Evolutionary conservation across 2,888 invertebrate genomes (phyloP).

Genomic region (Blastobasis lacticolella): DNA sequence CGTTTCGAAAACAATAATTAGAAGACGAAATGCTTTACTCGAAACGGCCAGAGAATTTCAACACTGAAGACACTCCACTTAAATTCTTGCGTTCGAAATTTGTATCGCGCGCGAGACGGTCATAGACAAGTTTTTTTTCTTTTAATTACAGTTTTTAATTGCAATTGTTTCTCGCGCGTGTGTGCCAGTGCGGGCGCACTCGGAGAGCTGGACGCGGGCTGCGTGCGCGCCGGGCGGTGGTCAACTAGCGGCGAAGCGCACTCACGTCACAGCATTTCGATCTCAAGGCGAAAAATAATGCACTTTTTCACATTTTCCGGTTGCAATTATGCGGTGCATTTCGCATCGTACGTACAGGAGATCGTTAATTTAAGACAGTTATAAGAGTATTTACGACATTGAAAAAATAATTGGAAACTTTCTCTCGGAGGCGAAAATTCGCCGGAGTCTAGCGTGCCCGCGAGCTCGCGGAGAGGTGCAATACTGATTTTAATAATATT

Average conservation of each 20-base stretch:
- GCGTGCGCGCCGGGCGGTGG: constrained; percentile 57
- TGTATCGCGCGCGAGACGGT: constrained; percentile 24
- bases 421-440: constrained; percentile 11
- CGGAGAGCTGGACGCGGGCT: constrained; percentile 35
- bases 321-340: not conserved
- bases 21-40: constrained; percentile 8
- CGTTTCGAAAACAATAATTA: constrained; percentile 6
- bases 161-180: constrained; percentile 30
- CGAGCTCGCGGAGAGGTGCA: constrained; percentile 5
- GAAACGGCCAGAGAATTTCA: constrained; percentile 17
- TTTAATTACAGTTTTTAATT: constrained; percentile 20
- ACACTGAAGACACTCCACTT: constrained; percentile 29
- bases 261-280: not conserved
- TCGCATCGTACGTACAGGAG: not conserved
- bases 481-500: constrained; percentile 6
- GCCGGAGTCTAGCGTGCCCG: constrained; percentile 6
- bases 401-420: constrained; percentile 7
- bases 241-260: constrained; percentile 45
- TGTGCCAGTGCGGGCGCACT: constrained; percentile 25
- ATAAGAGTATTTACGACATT: not conserved
- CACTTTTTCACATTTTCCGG: constrained; percentile 8
- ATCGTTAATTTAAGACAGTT: not conserved
- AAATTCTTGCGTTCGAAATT: constrained; percentile 25
- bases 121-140: constrained; percentile 26
- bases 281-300: constrained; percentile 6